phyloP scores from a whole-genome alignment of 2,888 invertebrate genomes.

The Buathra laborator region DNA sequence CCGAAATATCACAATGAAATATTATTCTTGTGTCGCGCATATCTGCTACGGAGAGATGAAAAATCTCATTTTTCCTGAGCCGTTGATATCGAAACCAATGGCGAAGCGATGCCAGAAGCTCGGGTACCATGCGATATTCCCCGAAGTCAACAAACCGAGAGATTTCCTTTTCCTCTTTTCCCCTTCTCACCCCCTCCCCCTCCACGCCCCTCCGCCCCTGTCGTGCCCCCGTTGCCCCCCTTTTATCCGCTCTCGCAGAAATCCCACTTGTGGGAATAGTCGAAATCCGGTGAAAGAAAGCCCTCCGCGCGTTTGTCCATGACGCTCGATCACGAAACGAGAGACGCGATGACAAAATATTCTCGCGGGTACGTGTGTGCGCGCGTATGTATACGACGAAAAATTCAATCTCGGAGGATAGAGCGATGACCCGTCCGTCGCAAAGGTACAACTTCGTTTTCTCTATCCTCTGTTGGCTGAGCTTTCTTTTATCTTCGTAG shows the following conservation, averaged over 20 bases:
- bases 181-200: neutral
- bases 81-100: neutral
- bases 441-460: slow-evolving; percentile 20
- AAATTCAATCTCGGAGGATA: slow-evolving; percentile 57
- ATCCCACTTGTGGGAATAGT: slow-evolving; percentile 38
- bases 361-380: neutral
- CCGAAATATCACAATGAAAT: slow-evolving; percentile 27
- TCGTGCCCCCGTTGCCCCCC: no score
- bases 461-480: slow-evolving; percentile 1
- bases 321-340: slow-evolving; percentile 15
- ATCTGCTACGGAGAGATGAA: slow-evolving; percentile 31
- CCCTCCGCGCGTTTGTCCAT: slow-evolving; percentile 5
- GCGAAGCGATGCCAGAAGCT: neutral
- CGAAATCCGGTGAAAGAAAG: slow-evolving; percentile 22
- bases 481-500: slow-evolving; percentile 9
- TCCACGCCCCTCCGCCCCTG: neutral
- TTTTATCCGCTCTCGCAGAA: neutral
- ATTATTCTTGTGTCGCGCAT: slow-evolving; percentile 29
- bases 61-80: slow-evolving; percentile 42
- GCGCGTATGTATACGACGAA: slow-evolving; percentile 2
- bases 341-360: slow-evolving; percentile 33
- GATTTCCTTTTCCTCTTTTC: slow-evolving; percentile 18
- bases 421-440: slow-evolving; percentile 46
- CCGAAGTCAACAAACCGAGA: slow-evolving; percentile 50
- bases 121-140: slow-evolving; percentile 22